phyloP scores from a whole-genome alignment of 2,888 invertebrate species.

The Eristalinus sepulchralis region DNA sequence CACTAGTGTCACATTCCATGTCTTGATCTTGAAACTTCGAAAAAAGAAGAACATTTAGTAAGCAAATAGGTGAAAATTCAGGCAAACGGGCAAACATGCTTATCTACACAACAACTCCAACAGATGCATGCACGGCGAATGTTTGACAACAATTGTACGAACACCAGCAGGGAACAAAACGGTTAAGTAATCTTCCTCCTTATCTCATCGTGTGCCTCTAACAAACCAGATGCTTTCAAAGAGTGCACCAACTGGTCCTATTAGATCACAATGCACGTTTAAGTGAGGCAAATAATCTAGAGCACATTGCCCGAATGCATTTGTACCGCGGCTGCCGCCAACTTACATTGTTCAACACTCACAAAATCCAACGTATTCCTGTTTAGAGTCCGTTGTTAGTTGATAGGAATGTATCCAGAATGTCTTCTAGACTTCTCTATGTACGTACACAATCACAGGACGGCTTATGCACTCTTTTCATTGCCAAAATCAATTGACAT shows the following conservation, averaged over 20 bases:
- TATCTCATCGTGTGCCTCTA: constrained; percentile 36
- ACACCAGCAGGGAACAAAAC: constrained; percentile 23
- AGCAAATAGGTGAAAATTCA: not conserved
- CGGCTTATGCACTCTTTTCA: not conserved
- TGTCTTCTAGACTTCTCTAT: constrained; percentile 9
- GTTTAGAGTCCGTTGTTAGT: constrained; percentile 18
- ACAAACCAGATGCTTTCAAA: constrained; percentile 41
- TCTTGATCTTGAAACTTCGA: not conserved
- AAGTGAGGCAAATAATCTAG: constrained; percentile 22
- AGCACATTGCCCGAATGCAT: constrained; percentile 1
- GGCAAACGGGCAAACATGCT: not conserved
- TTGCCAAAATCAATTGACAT: not conserved
- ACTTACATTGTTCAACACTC: constrained; percentile 57
- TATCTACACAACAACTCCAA: not conserved
- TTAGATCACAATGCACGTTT: constrained; percentile 54
- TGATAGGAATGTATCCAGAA: constrained; percentile 6
- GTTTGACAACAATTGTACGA: not conserved
- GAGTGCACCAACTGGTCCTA: constrained; percentile 40
- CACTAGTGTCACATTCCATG: not conserved
- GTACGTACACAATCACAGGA: constrained; percentile 10
- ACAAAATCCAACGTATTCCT: constrained; percentile 13
- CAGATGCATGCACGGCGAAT: not conserved
- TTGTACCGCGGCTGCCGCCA: not conserved
- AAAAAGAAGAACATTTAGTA: not conserved
- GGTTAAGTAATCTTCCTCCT: constrained; percentile 60